phyloP scores from a whole-genome alignment of 2,797 vertebrate species.

The Malacoctenus gilli region DNA sequence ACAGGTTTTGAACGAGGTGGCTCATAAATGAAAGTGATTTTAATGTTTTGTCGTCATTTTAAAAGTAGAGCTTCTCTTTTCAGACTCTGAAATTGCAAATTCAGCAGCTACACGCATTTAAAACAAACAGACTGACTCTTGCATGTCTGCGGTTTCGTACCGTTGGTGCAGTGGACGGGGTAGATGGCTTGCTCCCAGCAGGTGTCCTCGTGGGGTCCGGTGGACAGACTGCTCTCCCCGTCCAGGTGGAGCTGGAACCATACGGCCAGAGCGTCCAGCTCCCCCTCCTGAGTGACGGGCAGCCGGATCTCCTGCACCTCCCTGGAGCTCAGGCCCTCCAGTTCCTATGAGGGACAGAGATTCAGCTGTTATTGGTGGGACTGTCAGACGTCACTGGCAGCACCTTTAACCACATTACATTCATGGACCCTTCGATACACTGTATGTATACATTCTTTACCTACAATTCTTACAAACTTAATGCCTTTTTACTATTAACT shows the following conservation, averaged over 20 bases:
- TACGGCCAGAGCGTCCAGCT: conserved; percentile 89
- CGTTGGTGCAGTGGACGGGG: conserved; percentile 84
- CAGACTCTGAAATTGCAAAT: too few species aligned
- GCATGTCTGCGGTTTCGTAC: conserved; percentile 68
- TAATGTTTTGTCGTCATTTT: too few species aligned
- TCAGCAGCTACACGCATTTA: too few species aligned
- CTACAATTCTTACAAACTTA: too few species aligned
- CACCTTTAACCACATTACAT: too few species aligned
- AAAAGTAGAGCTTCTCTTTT: too few species aligned
- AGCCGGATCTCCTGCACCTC: conserved; percentile 79
- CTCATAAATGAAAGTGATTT: too few species aligned
- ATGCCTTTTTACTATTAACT: too few species aligned
- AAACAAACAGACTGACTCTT: too few species aligned
- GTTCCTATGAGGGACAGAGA: conserved; percentile 79
- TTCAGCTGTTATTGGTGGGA: background rate
- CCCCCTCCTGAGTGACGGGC: conserved; percentile 82
- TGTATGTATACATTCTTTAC: too few species aligned
- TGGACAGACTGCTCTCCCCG: conserved; percentile 89
- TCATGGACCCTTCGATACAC: too few species aligned
- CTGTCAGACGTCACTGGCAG: too few species aligned
- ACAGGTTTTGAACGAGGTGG: background rate
- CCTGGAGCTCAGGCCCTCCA: conserved; percentile 88
- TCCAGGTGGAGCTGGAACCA: conserved; percentile 98
- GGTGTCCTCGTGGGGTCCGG: conserved; percentile 91
- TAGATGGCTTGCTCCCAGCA: conserved; percentile 99